Evolutionary conservation across 2,888 invertebrate species (phyloP), one percentile per base, ranked within the genome.

Genomic region (Nymphalis urticae): DNA sequence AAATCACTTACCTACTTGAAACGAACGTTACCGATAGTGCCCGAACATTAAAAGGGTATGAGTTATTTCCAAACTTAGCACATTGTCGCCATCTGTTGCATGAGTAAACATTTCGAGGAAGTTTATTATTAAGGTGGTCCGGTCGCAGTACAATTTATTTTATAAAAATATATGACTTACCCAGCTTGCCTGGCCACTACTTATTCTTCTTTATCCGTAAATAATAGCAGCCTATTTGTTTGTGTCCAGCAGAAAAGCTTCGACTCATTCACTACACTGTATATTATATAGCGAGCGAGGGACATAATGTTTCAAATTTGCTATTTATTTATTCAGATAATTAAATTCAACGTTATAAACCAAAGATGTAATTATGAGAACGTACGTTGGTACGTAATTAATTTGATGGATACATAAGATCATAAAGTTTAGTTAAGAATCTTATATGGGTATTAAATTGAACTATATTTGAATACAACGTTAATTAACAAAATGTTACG

Each of bases 1-100:
- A 90, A 90, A 90, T 90, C 90, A 89, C 86, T 84, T 84, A 85
- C 88, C 85, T 86, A 85, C 88, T 90, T 90, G 90, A 91, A 89
- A 90, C 88, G 75, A 84, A 79, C 83, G 80, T 77, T 79, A 84
- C 87, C 88, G 84, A 87, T 88, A 85, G 87, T 82, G 77, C 78
- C 79, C 82, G 83, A 80, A 86, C 89, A 89, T 88, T 90, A 90
- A 91, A 90, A 88, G 90, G 90, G 90, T 89, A 85, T 90, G 90
- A 91, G 90, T 91, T 91, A 91, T 90, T 85, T 78, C 79, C 80
- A 79, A 91, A 91, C 85, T 91, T 90, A 81, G 89, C 82, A 85
- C 91, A 89, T 91, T 89, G 83, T 84, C 87, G 83, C 83, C 91
- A 90, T 87, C 89, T 90, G 91, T 84, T 86, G 84, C 87, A 82